Evolutionary conservation across 1,140 invertebrate species (phyloP).

Genomic region (Saxidomus purpurata): DNA sequence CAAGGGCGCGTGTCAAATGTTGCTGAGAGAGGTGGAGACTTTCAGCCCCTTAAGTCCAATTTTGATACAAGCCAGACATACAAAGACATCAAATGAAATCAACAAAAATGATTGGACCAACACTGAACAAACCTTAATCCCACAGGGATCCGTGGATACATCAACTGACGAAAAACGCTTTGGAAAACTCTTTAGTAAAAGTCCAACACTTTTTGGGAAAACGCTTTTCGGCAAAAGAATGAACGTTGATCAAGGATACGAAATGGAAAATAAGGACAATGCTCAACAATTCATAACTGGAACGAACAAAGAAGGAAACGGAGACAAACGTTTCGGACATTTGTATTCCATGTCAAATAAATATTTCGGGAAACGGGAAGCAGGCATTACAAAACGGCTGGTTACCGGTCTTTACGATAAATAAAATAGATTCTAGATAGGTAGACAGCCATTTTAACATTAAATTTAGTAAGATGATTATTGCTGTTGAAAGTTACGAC

Average conservation of each 20-base stretch:
- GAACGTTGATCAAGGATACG: not conserved
- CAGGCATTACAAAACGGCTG: too few relatives aligned
- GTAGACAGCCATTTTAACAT: too few relatives aligned
- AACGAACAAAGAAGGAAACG: not conserved
- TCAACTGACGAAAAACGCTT: not conserved
- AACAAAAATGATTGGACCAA: not conserved
- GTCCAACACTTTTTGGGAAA: not conserved
- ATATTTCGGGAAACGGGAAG: too few relatives aligned
- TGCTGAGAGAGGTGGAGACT: too few relatives aligned
- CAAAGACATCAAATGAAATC: not conserved
- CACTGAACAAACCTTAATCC: not conserved
- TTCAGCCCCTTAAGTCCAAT: too few relatives aligned
- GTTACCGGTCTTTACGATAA: too few relatives aligned
- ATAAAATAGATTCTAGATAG: too few relatives aligned
- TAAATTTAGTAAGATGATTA: too few relatives aligned
- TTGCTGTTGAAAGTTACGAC: too few relatives aligned
- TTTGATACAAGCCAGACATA: not conserved
- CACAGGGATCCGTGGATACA: not conserved
- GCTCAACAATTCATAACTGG: not conserved
- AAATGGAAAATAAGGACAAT: not conserved
- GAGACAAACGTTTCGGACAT: not conserved
- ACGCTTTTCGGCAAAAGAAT: not conserved
- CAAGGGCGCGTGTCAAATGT: too few relatives aligned
- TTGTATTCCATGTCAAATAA: not conserved
- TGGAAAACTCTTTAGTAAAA: constrained; percentile 9